Evolutionary conservation across 2,888 invertebrate species (phyloP), one percentile per base, ranked within the genome.

Genomic region (Atherix ibis): DNA sequence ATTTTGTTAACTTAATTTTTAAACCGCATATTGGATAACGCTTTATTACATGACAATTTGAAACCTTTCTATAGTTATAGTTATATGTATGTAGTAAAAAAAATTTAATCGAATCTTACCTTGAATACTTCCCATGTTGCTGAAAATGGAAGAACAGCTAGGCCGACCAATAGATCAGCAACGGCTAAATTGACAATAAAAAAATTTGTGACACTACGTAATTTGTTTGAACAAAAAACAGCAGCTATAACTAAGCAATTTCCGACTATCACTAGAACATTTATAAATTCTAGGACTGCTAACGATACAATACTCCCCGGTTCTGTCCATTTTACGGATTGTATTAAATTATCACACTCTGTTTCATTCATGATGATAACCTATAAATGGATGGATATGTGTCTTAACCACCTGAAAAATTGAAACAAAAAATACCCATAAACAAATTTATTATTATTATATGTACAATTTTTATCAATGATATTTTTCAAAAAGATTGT

Each of bases 151-250:
- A 97, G 70, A 31, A 97, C 94, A 15, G 89, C 83, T 5, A 94
- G 66, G 2, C 95, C 95, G n/a, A 97, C 89, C 53, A 92, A 68
- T 40, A 97, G 69, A 64, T 97, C 97, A 29, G 95, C 94, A 14
- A 91, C 85, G 0, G 95, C 95, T 52, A 97, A 69, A 30, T 92
- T 94, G 41, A 94, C 89, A 56, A 97, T 94, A 68, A 97, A 92
- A 53, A 89, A 74, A 62, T 97, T 95, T 42, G 94, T 95, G 47
- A 94, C 92, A 45, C 88, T 89, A 45, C 94, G 73, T 45, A 97
- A 70, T 62, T 92, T 92, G 41, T 81, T 81, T 9, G 83, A 83
- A 60, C 84, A 81, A 56, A 84, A 80, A 38, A 94, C 92, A 36
- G 92, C 89, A 34, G 83, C 76, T 51, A 94, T 89, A 48, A 94